These are phyloP conservation scores for Neria commutata DNA, from an alignment of 2,888 invertebrate genomes.

Conservation along the genomic window DNA sequence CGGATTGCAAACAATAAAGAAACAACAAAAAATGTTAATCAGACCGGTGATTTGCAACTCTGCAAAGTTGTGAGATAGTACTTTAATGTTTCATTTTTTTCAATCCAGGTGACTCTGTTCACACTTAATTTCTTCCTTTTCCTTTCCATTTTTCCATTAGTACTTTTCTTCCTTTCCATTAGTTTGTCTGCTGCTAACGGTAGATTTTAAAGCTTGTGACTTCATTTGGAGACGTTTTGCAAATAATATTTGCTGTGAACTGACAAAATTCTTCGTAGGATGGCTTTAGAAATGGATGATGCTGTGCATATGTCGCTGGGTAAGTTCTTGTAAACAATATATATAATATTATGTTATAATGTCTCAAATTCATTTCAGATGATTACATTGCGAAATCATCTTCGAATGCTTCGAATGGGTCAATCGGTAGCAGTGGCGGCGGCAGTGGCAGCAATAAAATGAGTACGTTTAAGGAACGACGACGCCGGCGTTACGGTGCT, in stretches of 20 bases:
- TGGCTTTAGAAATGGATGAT: constrained; percentile 30
- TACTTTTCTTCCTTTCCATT: too few relatives aligned
- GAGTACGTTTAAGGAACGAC: constrained; percentile 4
- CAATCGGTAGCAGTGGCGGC: constrained; percentile 26
- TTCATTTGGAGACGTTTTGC: not conserved
- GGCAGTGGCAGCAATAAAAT: constrained; percentile 10
- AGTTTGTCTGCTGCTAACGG: too few relatives aligned
- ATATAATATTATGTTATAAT: not conserved
- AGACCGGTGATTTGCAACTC: too few relatives aligned
- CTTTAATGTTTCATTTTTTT: too few relatives aligned
- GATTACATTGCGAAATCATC: constrained; percentile 15
- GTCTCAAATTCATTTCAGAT: not conserved
- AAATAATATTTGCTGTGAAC: not conserved
- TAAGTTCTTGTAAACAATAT: constrained; percentile 2
- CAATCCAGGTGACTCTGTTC: too few relatives aligned
- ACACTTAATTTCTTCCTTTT: too few relatives aligned
- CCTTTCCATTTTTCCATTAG: too few relatives aligned
- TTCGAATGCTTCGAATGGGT: constrained; percentile 24
- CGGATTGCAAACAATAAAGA: too few relatives aligned
- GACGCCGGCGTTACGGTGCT: not conserved
- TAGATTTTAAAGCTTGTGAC: too few relatives aligned
- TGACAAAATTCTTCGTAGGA: constrained; percentile 22
- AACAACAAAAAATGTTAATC: too few relatives aligned
- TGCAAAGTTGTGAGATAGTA: too few relatives aligned
- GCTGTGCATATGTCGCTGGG: constrained; percentile 37